Percentiles rank a stretch among this genome's conserved stretches.
These are phyloP conservation scores for Nematostella vectensis DNA, from an alignment of 92 coral and sea anemone genomes.

Conservation along the genomic window DNA sequence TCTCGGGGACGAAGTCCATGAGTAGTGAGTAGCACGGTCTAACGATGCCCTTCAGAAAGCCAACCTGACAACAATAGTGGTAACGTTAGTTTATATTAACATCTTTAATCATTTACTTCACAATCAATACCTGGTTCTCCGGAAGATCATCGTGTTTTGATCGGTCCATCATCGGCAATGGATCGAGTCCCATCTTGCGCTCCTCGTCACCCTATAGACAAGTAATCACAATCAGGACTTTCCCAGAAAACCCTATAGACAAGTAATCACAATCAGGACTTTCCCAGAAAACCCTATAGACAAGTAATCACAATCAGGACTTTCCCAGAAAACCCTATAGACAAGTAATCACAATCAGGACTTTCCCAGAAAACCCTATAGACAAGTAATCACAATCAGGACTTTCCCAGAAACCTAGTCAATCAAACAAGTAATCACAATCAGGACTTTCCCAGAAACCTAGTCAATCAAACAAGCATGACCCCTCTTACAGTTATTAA, in stretches of 20 bases:
- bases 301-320: neutral
- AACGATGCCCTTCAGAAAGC: conserved; percentile 73
- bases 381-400: neutral
- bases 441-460: neutral
- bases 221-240: too few species aligned
- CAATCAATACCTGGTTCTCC: conserved; percentile 87
- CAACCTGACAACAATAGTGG: conserved; percentile 22
- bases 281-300: too few species aligned
- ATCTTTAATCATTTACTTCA: too few species aligned
- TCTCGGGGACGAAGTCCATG: conserved; percentile 35
- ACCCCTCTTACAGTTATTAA: too few species aligned
- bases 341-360: too few species aligned
- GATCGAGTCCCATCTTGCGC: conserved; percentile 60
- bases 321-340: too few species aligned
- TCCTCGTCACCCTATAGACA: conserved; percentile 90
- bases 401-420: too few species aligned
- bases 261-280: neutral
- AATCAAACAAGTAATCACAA: neutral
- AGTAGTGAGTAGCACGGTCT: conserved; percentile 66
- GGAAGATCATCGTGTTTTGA: conserved; percentile 76
- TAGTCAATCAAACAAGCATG: too few species aligned
- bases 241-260: too few species aligned
- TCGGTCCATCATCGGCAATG: conserved; percentile 89
- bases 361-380: too few species aligned
- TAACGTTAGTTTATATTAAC: too few species aligned